Evolutionary conservation across 2,113 vertebrate genomes (phyloP).

Genomic region (Thunnus maccoyii): DNA sequence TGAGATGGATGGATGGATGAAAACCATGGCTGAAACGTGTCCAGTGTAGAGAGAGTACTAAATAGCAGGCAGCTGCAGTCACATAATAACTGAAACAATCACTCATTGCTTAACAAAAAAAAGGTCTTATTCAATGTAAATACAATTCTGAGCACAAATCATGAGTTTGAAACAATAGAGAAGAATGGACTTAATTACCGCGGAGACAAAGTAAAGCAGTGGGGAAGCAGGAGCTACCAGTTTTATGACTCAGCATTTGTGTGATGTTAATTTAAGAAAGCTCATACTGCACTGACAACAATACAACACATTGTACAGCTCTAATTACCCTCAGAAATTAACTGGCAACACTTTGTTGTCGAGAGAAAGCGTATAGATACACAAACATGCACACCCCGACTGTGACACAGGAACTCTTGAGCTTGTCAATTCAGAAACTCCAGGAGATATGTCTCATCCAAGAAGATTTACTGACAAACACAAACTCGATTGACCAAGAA

Average conservation of each 20-base stretch:
- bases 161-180: neutral
- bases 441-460: too few species aligned
- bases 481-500: too few species aligned
- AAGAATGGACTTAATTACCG: constrained; percentile 18
- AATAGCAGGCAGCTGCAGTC: too few species aligned
- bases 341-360: neutral
- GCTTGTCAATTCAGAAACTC: too few species aligned
- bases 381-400: neutral
- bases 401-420: too few species aligned
- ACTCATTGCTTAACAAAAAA: neutral
- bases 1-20: too few species aligned
- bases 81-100: too few species aligned
- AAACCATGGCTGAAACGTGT: too few species aligned
- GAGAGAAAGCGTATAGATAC: neutral
- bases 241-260: neutral
- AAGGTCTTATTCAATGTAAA: neutral
- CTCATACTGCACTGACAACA: neutral
- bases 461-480: too few species aligned
- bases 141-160: neutral
- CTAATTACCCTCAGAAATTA: neutral
- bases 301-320: neutral
- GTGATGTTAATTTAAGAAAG: constrained; percentile 10
- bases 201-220: constrained; percentile 14
- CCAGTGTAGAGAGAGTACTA: too few species aligned
- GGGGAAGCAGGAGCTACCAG: neutral